Base-by-base conservation (phyloP, 2,113 vertebrate species). In the Gallinago paraguaiae region DNA sequence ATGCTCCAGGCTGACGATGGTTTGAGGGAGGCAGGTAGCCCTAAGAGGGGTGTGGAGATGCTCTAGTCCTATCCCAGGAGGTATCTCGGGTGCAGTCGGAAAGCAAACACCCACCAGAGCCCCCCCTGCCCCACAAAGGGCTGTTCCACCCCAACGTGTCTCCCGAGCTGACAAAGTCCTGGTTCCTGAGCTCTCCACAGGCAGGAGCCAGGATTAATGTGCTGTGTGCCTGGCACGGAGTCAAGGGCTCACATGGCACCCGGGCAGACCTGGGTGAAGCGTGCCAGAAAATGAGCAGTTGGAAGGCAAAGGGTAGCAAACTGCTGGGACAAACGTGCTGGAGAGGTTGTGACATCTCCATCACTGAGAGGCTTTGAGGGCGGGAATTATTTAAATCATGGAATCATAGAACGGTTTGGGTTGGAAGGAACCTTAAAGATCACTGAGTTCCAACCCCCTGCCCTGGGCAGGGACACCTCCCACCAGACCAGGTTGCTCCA, bases 11-110 rank as follows among this genome's bases (percentile, higher is more conserved):
- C 23, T 41, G 48, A 2, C 7, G 41, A 9, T 46, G 68, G 46
- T 31, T n/a, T 33, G 70, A 5, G 22, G 20, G 12, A 87, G 18
- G 17, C 35, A 48, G 30, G 60, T 31, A 46, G 9, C 60, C 70
- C 22, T 13, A 82, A 61, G 11, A 60, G 4, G 11, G 17, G 2
- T 19, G 27, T 13, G 25, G 16, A 64, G 13, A 41, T 61, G 70
- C 35, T 71, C 39, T 56, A 1, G 13, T 35, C 27, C 9, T n/a
- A 7, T 10, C 25, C 11, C 30, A 69, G 19, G 25, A 86, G 28
- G 41, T 18, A 11, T 60, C 57, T 22, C 12, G 7, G 59, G 37
- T 41, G 13, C 1, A 4, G 17, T 59, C 0, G 0, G 41, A 31
- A 43, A 81, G 22, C 37, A 77, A 59, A 68, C 10, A 54, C 15